Conservation (phyloP, 2,888 invertebrate species). For the Brachycybe producta region DNA sequence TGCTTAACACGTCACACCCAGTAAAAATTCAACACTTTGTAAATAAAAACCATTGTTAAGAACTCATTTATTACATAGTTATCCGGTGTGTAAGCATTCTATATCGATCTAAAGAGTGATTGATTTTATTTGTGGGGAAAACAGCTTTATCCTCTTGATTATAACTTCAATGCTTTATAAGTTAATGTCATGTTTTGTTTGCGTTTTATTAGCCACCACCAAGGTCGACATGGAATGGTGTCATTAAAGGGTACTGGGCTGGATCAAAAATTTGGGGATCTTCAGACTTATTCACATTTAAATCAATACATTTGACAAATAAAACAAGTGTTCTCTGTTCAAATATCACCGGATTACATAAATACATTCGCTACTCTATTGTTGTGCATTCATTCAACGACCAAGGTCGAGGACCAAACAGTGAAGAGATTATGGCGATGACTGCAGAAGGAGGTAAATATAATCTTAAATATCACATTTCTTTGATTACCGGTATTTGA, state of each 20-base stretch:
- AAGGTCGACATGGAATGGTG: constrained; percentile 89
- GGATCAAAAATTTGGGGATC: constrained; percentile 56
- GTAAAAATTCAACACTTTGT: no score
- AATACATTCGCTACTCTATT: constrained; percentile 16
- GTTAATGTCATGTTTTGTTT: no score
- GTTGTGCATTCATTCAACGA: constrained; percentile 17
- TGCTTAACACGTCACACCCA: no score
- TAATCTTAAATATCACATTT: no score
- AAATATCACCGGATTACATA: constrained; percentile 15
- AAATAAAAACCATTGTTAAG: no score
- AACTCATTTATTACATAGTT: no score
- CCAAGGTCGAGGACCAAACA: constrained; percentile 14
- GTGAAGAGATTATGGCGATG: constrained; percentile 15
- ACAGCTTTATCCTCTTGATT: no score
- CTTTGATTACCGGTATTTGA: not conserved
- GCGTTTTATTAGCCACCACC: constrained; percentile 48
- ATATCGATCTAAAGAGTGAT: no score
- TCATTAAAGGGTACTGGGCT: constrained; percentile 77
- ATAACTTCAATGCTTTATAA: no score
- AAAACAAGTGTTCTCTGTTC: constrained; percentile 3
- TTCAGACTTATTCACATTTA: constrained; percentile 9
- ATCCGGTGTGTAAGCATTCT: no score
- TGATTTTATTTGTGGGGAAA: no score
- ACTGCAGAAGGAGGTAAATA: constrained; percentile 18
- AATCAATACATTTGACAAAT: constrained; percentile 2